Base-by-base conservation (phyloP, 2,888 invertebrate species). In the Oscheius sp. region DNA sequence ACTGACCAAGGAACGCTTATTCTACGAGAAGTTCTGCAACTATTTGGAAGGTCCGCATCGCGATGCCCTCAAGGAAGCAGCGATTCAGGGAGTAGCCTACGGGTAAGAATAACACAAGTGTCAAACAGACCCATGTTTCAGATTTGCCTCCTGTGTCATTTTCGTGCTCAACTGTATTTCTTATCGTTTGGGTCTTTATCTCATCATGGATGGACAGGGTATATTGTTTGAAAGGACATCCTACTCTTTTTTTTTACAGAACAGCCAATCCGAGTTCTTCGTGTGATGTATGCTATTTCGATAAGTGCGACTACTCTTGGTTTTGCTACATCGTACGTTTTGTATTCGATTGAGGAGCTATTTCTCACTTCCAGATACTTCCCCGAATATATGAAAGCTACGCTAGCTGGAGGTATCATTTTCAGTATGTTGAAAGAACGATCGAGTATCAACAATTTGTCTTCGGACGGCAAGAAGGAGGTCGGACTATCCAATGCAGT, bases 361-460 rank as follows among this genome's bases (percentile, higher is more conserved):
- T 7, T 42, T 42, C 2, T 86, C 4, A 5, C 7, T 7, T 42
- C 42, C 42, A 42, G 42, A 42, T 42, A 86, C 72, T 82, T 86
- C 76, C 86, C 86, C 7, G 86, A 86, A 68, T 90, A 90, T 79
- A 86, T 89, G 33, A 90, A 90, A 79, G 90, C 90, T 2, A 75
- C 75, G 7, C 70, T 82, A 29, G 79, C 82, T 29, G 83, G 90
- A 10, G 90, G 89, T 2, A 85, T 90, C 60, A 89, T 91, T 53
- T 90, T 90, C 77, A 88, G 87, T 76, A 87, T 89, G 78, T 75
- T 90, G 13, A 85, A 85, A 10, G 84, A 87, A 33, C 66, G 85
- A 4, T 90, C 90, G 4, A 75, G 78, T 11, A 90, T 90, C 42
- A 90, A 90, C 80, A 88, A 87, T 70, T 86, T 85, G 72, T 86